Percentiles rank a stretch among this genome's conserved stretches.
Conservation (phyloP, 2,113 vertebrate species). For the Puma concolor region DNA sequence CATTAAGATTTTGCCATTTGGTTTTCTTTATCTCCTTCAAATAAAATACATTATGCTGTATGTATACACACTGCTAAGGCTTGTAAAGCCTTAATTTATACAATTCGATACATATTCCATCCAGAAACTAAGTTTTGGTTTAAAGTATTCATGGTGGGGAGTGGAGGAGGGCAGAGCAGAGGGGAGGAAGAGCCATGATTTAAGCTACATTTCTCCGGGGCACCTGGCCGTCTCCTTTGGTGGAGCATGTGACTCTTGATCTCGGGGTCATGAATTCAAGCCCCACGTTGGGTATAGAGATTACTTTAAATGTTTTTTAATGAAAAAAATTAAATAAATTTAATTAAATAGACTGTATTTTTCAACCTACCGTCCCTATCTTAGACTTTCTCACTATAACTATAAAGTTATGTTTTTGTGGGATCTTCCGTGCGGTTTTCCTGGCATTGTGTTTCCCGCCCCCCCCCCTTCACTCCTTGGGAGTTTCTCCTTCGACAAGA, state of each 20-base stretch:
- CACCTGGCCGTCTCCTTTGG: background rate
- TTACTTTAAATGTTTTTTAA: background rate
- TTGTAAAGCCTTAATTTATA: conserved; percentile 9
- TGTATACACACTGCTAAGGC: background rate
- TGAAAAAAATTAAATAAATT: background rate
- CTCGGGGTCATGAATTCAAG: background rate
- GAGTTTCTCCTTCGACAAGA: background rate
- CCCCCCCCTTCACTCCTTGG: background rate
- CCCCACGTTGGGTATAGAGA: background rate
- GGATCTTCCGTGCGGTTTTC: background rate
- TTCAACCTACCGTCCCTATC: background rate
- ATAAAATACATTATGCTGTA: background rate
- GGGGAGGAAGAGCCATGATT: background rate
- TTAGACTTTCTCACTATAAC: background rate
- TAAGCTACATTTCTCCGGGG: background rate
- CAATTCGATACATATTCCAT: background rate
- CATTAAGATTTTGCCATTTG: background rate
- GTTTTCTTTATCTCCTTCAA: background rate
- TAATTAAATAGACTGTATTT: background rate
- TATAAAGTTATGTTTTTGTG: background rate
- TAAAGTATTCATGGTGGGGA: background rate
- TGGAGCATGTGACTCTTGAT: background rate
- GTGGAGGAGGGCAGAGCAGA: background rate
- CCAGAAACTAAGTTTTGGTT: conserved; percentile 9
- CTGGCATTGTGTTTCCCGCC: background rate